Evolutionary conservation across 2,888 invertebrate genomes (phyloP).

Genomic region (Augochlorella aurata): DNA sequence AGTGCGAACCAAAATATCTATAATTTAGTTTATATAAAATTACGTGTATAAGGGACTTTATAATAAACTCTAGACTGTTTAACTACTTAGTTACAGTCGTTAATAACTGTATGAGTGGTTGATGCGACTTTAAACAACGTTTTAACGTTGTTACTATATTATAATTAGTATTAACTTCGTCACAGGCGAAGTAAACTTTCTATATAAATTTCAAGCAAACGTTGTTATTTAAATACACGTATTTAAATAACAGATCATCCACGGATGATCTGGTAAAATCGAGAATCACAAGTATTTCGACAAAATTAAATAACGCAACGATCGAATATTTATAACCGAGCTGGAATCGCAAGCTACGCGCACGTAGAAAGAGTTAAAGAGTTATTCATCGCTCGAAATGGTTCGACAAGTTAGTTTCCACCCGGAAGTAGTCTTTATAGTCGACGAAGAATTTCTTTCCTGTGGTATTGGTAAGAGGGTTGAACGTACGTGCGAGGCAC

Average conservation of each 20-base stretch:
- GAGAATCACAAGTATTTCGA: background rate
- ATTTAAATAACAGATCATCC: too few species aligned
- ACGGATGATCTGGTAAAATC: background rate
- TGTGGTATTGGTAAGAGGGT: conserved; percentile 66
- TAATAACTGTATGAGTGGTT: too few species aligned
- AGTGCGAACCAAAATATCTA: too few species aligned
- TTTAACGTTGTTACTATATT: too few species aligned
- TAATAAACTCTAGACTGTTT: too few species aligned
- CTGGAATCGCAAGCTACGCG: background rate
- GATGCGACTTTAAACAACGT: too few species aligned
- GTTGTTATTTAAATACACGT: background rate
- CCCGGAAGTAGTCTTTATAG: conserved; percentile 62
- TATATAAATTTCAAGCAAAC: background rate
- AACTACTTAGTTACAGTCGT: too few species aligned
- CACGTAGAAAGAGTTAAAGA: background rate
- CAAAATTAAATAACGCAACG: background rate
- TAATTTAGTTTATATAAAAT: too few species aligned
- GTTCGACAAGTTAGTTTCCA: conserved; percentile 62
- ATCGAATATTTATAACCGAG: conserved; percentile 19
- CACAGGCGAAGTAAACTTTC: too few species aligned
- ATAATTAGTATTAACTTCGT: too few species aligned
- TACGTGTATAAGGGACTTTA: too few species aligned
- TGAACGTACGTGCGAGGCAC: conserved; percentile 68
- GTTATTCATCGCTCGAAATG: conserved; percentile 50
- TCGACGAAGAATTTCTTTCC: conserved; percentile 55